phyloP scores from a whole-genome alignment of 30 jellyfish, hydroid and myxozoan species.

The Rhopilema esculentum region DNA sequence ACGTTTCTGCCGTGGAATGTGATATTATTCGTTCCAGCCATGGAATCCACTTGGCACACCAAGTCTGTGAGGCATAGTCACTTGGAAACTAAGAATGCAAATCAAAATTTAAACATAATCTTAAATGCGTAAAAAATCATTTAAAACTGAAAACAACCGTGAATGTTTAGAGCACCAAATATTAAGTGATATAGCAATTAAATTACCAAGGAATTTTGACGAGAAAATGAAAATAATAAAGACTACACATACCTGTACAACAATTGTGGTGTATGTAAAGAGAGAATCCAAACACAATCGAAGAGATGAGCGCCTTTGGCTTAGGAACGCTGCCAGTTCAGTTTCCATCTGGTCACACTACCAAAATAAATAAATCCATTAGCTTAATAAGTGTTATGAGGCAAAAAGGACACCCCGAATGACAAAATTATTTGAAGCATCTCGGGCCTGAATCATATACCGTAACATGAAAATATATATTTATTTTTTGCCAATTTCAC shows the following conservation, averaged over 20 bases:
- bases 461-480: too few species aligned
- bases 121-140: too few species aligned
- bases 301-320: constrained; percentile 84
- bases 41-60: constrained; percentile 79
- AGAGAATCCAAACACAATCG: constrained; percentile 82
- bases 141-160: too few species aligned
- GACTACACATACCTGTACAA: constrained; percentile 85
- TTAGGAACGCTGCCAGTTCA: constrained; percentile 70
- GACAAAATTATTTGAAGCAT: too few species aligned
- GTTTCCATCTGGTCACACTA: constrained; percentile 89
- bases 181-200: too few species aligned
- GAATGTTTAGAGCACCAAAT: too few species aligned
- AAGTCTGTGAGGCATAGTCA: constrained; percentile 57
- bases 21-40: constrained; percentile 63
- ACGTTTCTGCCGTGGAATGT: constrained; percentile 68
- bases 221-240: too few species aligned
- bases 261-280: constrained; percentile 82
- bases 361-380: background rate
- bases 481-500: too few species aligned
- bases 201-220: background rate
- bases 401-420: too few species aligned
- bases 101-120: too few species aligned
- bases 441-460: too few species aligned
- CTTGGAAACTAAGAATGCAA: constrained; percentile 68
- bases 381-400: too few species aligned